Conservation (phyloP, 2,113 vertebrate species). For the Drymodes brunneopygia region DNA sequence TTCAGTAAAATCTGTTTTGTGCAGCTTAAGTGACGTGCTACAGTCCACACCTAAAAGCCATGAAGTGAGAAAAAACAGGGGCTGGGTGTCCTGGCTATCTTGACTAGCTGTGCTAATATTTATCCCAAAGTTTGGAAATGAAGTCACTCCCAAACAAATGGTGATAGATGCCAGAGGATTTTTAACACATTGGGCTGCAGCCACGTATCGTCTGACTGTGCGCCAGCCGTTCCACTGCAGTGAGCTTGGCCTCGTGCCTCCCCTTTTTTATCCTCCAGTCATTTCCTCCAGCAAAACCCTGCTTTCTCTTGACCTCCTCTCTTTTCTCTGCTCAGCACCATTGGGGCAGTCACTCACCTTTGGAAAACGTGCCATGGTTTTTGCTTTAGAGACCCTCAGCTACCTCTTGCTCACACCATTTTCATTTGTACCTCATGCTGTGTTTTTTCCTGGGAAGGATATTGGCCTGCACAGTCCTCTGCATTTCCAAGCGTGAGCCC, state of each 20-base stretch:
- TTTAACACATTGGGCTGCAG: constrained; percentile 24
- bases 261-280: not conserved
- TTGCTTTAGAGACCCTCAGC: not conserved
- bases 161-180: constrained; percentile 24
- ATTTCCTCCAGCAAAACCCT: not conserved
- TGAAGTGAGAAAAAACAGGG: constrained; percentile 19
- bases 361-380: not conserved
- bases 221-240: not conserved
- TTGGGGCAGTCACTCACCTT: not conserved
- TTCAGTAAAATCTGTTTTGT: constrained; percentile 26
- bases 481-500: constrained; percentile 18
- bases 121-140: constrained; percentile 32
- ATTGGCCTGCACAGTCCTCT: constrained; percentile 9
- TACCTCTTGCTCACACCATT: not conserved
- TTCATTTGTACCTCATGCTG: not conserved
- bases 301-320: not conserved
- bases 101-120: not conserved
- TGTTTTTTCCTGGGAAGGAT: constrained; percentile 24
- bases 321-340: not conserved
- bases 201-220: not conserved
- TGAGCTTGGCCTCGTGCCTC: not conserved
- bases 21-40: not conserved
- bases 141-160: constrained; percentile 19
- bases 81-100: constrained; percentile 16
- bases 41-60: constrained; percentile 45